Conservation (phyloP, 2,888 invertebrate genomes). For the Acholoe squamosa region DNA sequence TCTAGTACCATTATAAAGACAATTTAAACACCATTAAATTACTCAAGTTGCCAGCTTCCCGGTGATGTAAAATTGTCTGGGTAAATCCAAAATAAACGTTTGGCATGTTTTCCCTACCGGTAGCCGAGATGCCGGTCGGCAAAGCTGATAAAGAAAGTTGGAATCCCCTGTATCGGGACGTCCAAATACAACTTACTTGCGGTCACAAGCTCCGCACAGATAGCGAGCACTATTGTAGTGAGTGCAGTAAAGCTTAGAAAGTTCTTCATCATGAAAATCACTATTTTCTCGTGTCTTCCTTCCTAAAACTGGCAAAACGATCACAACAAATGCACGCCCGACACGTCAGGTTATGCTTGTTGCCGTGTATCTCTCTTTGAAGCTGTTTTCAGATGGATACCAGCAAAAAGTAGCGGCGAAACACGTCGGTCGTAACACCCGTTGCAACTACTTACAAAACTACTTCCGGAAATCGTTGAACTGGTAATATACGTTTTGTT, state of each 20-base stretch:
- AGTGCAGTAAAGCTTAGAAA: background rate
- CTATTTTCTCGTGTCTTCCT: background rate
- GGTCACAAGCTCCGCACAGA: background rate
- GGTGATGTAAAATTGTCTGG: no score
- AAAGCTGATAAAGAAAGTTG: background rate
- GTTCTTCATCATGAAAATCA: constrained; percentile 14
- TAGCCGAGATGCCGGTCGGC: background rate
- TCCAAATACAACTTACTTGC: constrained; percentile 7
- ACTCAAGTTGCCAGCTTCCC: no score
- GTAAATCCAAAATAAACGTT: no score
- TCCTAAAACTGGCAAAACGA: background rate
- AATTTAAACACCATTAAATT: no score
- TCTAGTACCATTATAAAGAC: no score
- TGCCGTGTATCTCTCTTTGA: background rate
- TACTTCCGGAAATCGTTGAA: no score
- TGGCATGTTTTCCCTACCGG: no score
- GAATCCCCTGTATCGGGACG: background rate
- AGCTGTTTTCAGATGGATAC: no score
- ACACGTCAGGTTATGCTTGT: constrained; percentile 39
- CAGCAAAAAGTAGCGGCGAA: no score
- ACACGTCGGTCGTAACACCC: no score
- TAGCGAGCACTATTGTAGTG: background rate
- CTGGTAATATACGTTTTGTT: no score
- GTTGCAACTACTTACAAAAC: no score
- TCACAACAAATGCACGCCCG: constrained; percentile 59